Evolutionary conservation across 2,888 invertebrate species (phyloP), one percentile per base, ranked within the genome.

Genomic region (Pristionchus fissidentatus): DNA sequence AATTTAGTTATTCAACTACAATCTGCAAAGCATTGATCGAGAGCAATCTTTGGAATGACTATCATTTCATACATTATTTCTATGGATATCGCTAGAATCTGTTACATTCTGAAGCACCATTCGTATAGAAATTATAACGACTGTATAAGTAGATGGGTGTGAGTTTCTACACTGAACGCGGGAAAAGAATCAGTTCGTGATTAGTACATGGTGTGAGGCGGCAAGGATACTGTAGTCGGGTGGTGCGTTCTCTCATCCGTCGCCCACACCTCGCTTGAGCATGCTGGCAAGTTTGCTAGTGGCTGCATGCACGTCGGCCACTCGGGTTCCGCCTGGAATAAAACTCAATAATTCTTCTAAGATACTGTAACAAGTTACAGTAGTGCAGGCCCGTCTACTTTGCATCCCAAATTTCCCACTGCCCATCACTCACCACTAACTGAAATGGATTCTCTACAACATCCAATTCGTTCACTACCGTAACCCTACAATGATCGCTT

Each of bases 231-330:
- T 8, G 46, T 49, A 77, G 19, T 43, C 75, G 19, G 1, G n/a
- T 7, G 46, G 49, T 29, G 75, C 46, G 26, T 32, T 77, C 32
- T 32, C 75, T 49, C 75, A 77, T 77, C 75, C 46, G 46, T 77
- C 80, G 22, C 46, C 62, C 41, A 57, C 80, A 13, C 43, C 80
- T 81, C 80, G 29, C 32, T 52, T 81, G 43, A 81, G 46, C 29
- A 81, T 62, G 32, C 35, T 62, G 22, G 80, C 80, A 32, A 81
- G 29, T 57, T 81, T 81, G 46, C 32, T 46, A 26, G 80, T 81
- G 8, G 80, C 80, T 10, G 62, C 62, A 15, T 81, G 80, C 43
- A 81, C 80, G 38, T 81, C 80, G 41, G 46, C 80, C 26, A 79
- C 38, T 57, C 55, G 79, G 15, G 79, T 79, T 7, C 57, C 41